phyloP scores from a whole-genome alignment of 2,888 invertebrate species.

The Dioctria linearis region DNA sequence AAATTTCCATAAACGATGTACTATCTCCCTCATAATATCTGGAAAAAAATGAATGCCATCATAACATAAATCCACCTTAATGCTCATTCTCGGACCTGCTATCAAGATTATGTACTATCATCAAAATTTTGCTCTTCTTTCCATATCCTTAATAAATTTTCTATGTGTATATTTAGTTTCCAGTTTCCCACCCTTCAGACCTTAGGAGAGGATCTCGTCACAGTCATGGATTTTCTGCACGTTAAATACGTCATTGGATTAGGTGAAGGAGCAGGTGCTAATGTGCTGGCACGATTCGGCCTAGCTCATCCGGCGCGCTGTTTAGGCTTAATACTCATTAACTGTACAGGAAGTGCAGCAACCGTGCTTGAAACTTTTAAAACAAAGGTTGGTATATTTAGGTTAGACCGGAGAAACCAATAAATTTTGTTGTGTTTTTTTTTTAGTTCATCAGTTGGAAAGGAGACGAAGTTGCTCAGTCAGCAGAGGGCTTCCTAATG shows the following conservation, averaged over 20 bases:
- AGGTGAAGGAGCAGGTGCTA: constrained; percentile 92
- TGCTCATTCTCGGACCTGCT: too few relatives aligned
- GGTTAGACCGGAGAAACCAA: background rate
- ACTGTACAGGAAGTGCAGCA: constrained; percentile 89
- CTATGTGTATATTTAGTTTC: constrained; percentile 73
- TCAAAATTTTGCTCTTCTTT: too few relatives aligned
- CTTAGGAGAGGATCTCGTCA: constrained; percentile 85
- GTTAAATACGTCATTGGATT: constrained; percentile 87
- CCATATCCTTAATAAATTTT: too few relatives aligned
- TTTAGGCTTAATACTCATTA: constrained; percentile 86
- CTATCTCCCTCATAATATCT: too few relatives aligned
- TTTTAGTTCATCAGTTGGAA: constrained; percentile 85
- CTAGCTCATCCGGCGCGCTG: constrained; percentile 84
- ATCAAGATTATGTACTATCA: too few relatives aligned
- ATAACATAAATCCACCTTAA: too few relatives aligned
- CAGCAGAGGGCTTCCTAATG: constrained; percentile 89
- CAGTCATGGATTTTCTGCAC: constrained; percentile 86
- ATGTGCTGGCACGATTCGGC: constrained; percentile 88
- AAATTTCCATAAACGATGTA: too few relatives aligned
- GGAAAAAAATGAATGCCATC: too few relatives aligned
- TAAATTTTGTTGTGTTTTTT: constrained; percentile 50
- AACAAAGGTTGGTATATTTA: constrained; percentile 75
- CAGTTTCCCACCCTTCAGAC: constrained; percentile 87
- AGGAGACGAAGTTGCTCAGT: constrained; percentile 86
- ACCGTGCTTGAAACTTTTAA: constrained; percentile 89